Conservation (phyloP, 1,140 invertebrate species). For the Orchestia grillus region DNA sequence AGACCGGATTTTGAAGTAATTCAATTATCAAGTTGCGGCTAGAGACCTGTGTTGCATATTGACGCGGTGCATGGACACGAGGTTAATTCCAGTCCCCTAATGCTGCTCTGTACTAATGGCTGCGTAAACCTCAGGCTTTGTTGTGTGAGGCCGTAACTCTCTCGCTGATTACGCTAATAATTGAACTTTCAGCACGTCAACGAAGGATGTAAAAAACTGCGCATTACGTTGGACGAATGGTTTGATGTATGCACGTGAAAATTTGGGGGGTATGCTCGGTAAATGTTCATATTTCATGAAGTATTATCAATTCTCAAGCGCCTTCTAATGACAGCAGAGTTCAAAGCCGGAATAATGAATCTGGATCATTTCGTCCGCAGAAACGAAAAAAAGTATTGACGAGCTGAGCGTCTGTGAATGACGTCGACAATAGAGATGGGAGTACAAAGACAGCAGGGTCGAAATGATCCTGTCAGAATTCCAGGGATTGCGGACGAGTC, state of each 20-base stretch:
- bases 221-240: no score
- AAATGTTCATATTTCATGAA: no score
- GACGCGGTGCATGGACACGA: no score
- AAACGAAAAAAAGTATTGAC: not conserved
- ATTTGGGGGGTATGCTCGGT: no score
- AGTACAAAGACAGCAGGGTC: not conserved
- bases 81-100: not conserved
- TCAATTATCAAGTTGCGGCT: no score
- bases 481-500: not conserved
- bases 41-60: no score
- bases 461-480: not conserved
- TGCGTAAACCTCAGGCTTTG: not conserved
- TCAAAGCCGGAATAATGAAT: no score
- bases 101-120: not conserved
- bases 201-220: not conserved
- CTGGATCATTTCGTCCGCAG: no score
- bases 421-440: not conserved
- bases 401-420: not conserved
- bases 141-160: not conserved
- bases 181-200: not conserved
- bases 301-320: no score
- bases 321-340: no score
- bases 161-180: not conserved
- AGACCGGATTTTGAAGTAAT: no score
- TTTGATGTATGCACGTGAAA: no score